Base-by-base conservation (phyloP, 1,140 invertebrate genomes). In the Drosophila triauraria region DNA sequence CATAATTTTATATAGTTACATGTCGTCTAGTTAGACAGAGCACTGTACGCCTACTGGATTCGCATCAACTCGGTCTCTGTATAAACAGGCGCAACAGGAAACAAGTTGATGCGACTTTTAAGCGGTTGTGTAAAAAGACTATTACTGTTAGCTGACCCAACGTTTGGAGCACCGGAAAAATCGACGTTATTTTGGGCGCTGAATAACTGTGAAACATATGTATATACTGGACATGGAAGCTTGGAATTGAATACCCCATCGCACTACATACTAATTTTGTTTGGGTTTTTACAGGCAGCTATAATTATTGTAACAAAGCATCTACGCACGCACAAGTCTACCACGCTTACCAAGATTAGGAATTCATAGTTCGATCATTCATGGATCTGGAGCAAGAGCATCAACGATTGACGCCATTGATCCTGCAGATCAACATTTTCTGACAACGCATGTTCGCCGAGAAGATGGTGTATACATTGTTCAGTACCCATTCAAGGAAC, bases 191-290 rank as follows among this genome's bases (percentile, higher is more conserved):
- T 12, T 12, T 53, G 12, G 27, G 27, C 27, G 25, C 27, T 53
- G 5, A 53, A 12, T 27, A 6, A 20, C 20, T 20, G 20, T 20
- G 20, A 20, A 20, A 20, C 20, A 20, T 20, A 20, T 20, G 20
- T 53, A n/a, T 17, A 53, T 12, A 51, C 27, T 47, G 46, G 46
- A 25, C 13, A 25, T 47, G 20, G 46, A 10, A 47, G 27, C 30
- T 51, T 50, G 8, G 7, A 3, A n/a, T n/a, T 30, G 15, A 50
- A 51, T 51, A n/a, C 15, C 9, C 8, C 5, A 40, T 23, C 3
- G 4, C 35, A 40, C 4, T 56, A 40, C 53, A 54, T 23, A 54
- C 32, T 56, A 40, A 56, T 56, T 56, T 40, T 25, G 35, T 20
- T 56, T 23, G 20, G 12, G 32, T 38, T 54, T 13, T 53, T 53